Evolutionary conservation across 2,888 invertebrate species (phyloP), one percentile per base, ranked within the genome.

Genomic region (Drosophila conformis): DNA sequence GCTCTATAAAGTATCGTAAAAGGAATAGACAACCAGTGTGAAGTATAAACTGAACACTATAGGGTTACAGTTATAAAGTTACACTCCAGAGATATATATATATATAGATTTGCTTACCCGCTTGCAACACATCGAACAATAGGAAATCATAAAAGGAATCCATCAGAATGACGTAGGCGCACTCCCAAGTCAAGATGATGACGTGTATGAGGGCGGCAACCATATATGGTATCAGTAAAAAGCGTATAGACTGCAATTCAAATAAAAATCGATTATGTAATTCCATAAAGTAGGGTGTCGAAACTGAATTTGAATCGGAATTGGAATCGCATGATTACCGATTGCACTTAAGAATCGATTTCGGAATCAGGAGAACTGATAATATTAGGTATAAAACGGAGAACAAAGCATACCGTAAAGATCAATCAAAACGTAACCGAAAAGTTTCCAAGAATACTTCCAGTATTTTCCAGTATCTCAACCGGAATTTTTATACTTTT

Each of bases 1-100:
- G 18, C 38, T 1, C 15, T 54, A 51, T 3, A 88, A 48, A 0
- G 15, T 0, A 46, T 70, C 68, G 38, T 88, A 85, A 18, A 68
- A 80, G 2, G 86, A 86, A 31, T 74, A 76, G 2, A 90, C 86
- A 46, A 90, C 76, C 60, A 86, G 52, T 10, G 76, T 76, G 21
- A 90, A 90, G 57, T 86, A 86, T 42, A 85, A 35, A 31, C 76
- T 62, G 7, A 88, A 27, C 53, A 78, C 86, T 86, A 27, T 1
- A 25, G 29, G 2, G 0, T 2, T 4, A 18, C 1, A 29, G 51
- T 51, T 33, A 15, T 36, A 35, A 5, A 0, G 3, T 52, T 4
- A 29, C 8, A 27, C 10, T 21, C 1, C 29, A 10, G 13, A 11
- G 8, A 52, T n/a, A 2, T 10, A 10, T 10, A n/a, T 4, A 8